A percentile compares a stretch with the other conserved stretches of the same genome.
phyloP scores from a whole-genome alignment of 2,797 vertebrate species.

The Paramormyrops hopkinsi region DNA sequence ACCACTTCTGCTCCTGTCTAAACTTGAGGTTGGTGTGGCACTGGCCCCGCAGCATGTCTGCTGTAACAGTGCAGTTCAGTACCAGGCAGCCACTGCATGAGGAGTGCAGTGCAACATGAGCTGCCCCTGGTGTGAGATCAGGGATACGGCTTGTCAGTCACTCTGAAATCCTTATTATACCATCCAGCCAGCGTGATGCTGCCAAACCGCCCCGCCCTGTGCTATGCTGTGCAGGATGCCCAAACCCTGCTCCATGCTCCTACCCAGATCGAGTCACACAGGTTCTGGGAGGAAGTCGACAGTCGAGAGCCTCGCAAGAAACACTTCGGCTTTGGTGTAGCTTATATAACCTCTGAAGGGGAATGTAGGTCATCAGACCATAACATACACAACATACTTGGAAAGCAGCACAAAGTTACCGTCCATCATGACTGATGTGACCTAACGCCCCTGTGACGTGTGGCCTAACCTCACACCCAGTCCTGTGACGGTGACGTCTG shows the following conservation, averaged over 20 bases:
- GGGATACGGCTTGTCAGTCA: background rate
- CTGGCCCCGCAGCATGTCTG: background rate
- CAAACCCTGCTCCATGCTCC: background rate
- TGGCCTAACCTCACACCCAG: background rate
- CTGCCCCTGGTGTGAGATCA: background rate
- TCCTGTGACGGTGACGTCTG: background rate
- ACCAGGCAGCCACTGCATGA: background rate
- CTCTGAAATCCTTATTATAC: background rate
- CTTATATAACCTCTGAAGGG: conserved; percentile 3
- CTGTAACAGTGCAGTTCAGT: background rate
- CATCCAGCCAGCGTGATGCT: background rate
- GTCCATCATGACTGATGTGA: background rate
- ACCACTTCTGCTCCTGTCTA: background rate
- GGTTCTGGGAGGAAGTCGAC: background rate
- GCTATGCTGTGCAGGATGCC: background rate
- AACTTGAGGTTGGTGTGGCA: background rate
- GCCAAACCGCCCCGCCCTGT: background rate
- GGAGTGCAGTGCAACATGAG: background rate
- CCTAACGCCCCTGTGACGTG: background rate
- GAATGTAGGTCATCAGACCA: background rate
- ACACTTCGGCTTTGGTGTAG: background rate
- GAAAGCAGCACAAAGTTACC: background rate
- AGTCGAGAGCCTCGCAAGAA: background rate
- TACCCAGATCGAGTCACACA: background rate
- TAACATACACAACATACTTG: background rate